Evolutionary conservation across 2,888 invertebrate genomes (phyloP), one percentile per base, ranked within the genome.

Genomic region (Eupeodes luniger): DNA sequence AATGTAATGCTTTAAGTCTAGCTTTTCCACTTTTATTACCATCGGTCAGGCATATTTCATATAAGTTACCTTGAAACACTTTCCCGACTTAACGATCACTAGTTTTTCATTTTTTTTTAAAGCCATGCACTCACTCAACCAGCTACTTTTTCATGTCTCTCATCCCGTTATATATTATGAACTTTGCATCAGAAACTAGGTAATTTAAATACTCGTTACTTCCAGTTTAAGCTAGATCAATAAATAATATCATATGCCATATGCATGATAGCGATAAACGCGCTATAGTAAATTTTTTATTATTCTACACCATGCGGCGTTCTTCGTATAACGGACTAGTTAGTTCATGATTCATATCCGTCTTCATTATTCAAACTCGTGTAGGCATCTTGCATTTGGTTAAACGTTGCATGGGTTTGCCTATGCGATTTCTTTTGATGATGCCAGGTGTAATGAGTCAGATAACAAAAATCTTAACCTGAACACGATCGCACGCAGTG

Each of bases 301-400:
- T 55, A 55, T 69, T 53, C 53, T 16, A 53, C 12, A 40, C 10
- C 10, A 40, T 40, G 40, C 11, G 36, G 40, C 11, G 36, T n/a
- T 67, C 10, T 53, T 34, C 51, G n/a, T 9, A 34, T 67, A 67
- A 34, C 51, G 51, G n/a, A 36, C 49, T 27, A 51, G 49, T 67
- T 67, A 51, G 5, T 64, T 27, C 5, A 69, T 69, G 53, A 69
- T 16, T 69, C 69, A 69, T 53, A 69, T 69, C 69, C 69, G 69
- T 40, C 69, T 36, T 69, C 40, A 40, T 40, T 40, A 40, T 40
- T 40, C 6, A 12, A 10, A 36, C 7, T 16, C 51, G 51, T 69
- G 16, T 36, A 53, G 36, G 53, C 16, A 12, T 69, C 11, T 36
- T 36, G n/a, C 40, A 40, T 62, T 62, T 40, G 5, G 36, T n/a